Evolutionary conservation across 2,797 vertebrate genomes (phyloP).

Genomic region (Acanthiza pusilla): DNA sequence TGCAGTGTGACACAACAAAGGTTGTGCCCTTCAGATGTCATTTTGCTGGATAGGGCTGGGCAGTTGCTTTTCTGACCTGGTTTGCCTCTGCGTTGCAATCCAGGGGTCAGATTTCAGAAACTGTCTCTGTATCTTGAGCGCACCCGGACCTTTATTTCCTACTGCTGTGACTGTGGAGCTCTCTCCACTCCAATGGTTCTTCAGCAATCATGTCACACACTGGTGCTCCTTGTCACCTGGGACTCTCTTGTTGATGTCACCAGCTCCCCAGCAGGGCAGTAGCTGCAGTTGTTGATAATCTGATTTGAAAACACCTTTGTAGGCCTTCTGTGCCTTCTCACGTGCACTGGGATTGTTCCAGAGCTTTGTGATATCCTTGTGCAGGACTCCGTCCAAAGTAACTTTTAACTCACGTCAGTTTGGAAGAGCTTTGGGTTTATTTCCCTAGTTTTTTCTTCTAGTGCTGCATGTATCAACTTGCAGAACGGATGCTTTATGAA

Average conservation of each 20-base stretch:
- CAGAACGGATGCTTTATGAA: not conserved
- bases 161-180: not conserved
- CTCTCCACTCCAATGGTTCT: not conserved
- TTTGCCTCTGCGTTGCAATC: accelerated
- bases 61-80: not conserved
- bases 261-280: not conserved
- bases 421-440: accelerated
- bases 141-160: not conserved
- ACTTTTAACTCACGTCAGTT: not conserved
- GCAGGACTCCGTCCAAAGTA: not conserved
- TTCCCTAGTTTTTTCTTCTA: not conserved
- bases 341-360: not conserved
- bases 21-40: not conserved
- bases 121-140: not conserved
- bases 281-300: not conserved
- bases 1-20: not conserved
- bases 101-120: not conserved
- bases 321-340: not conserved
- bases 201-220: accelerated
- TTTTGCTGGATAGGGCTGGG: not conserved
- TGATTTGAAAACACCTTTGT: not conserved
- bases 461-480: not conserved
- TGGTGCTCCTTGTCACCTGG: not conserved
- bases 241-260: not conserved
- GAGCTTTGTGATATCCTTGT: not conserved